Evolutionary conservation across 1,140 invertebrate species (phyloP).

Genomic region (Danaus melanippus): DNA sequence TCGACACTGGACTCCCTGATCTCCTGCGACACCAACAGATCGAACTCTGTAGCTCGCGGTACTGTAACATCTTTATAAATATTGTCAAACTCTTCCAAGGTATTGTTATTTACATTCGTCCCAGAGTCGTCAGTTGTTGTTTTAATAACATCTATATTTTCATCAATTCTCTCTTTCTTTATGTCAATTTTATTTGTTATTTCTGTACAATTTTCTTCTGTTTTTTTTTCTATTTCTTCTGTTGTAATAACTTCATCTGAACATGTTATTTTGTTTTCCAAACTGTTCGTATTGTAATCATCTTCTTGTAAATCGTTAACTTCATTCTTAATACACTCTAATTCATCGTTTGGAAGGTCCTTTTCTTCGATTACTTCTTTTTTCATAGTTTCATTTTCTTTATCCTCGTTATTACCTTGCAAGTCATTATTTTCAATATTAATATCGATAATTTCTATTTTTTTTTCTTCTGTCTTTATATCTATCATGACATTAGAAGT

Average conservation of each 20-base stretch:
- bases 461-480: background rate
- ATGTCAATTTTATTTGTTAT: slow-evolving; percentile 1
- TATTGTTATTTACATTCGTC: slow-evolving; percentile 21
- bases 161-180: background rate
- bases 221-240: background rate
- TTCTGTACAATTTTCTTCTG: background rate
- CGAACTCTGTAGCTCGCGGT: slow-evolving; percentile 49
- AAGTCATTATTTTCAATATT: slow-evolving; percentile 1
- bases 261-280: no score
- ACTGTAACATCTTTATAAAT: slow-evolving; percentile 47
- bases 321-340: no score
- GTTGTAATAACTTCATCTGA: background rate
- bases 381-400: background rate
- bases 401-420: background rate
- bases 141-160: slow-evolving; percentile 12
- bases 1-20: slow-evolving; percentile 16
- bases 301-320: no score
- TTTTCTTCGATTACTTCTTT: no score
- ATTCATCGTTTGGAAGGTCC: no score
- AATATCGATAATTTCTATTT: background rate
- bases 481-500: no score
- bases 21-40: slow-evolving; percentile 36
- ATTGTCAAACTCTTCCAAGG: slow-evolving; percentile 51
- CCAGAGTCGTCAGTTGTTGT: slow-evolving; percentile 15
- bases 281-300: no score